A percentile compares a stretch with the other conserved stretches of the same genome.
Evolutionary conservation across 64 coral and sea anemone genomes (phyloP).

Genomic region (Porites australiensis): DNA sequence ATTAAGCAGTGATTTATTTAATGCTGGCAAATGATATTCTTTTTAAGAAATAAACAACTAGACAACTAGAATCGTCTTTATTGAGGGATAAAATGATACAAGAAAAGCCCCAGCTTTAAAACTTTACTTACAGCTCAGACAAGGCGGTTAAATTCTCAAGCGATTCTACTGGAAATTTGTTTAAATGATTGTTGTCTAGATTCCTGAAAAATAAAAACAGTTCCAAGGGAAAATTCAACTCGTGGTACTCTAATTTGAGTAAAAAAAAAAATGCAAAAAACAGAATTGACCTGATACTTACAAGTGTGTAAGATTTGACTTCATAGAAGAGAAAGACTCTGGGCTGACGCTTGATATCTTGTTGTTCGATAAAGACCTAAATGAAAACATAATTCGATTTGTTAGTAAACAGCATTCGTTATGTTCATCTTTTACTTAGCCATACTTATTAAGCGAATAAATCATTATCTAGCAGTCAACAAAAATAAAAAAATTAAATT

Average conservation of each 20-base stretch:
- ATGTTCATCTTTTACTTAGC: too few relatives aligned
- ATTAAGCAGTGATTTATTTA: too few relatives aligned
- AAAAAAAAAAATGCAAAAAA: neutral
- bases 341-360: neutral
- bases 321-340: neutral
- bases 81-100: too few relatives aligned
- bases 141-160: constrained; percentile 2
- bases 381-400: neutral
- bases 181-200: neutral
- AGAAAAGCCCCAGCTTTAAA: neutral
- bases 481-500: neutral
- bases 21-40: too few relatives aligned
- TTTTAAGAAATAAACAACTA: too few relatives aligned
- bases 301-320: neutral
- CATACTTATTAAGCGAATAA: too few relatives aligned
- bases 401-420: too few relatives aligned
- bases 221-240: too few relatives aligned
- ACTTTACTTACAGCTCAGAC: neutral
- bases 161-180: constrained; percentile 20
- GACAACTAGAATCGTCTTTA: too few relatives aligned
- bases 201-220: constrained; percentile 7
- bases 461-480: too few relatives aligned
- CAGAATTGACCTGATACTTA: neutral
- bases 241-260: too few relatives aligned
- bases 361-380: neutral